A percentile compares a stretch with the other conserved stretches of the same genome.
These are phyloP conservation scores for Clarias magur DNA, from an alignment of 2,113 vertebrate genomes.

Conservation along the genomic window DNA sequence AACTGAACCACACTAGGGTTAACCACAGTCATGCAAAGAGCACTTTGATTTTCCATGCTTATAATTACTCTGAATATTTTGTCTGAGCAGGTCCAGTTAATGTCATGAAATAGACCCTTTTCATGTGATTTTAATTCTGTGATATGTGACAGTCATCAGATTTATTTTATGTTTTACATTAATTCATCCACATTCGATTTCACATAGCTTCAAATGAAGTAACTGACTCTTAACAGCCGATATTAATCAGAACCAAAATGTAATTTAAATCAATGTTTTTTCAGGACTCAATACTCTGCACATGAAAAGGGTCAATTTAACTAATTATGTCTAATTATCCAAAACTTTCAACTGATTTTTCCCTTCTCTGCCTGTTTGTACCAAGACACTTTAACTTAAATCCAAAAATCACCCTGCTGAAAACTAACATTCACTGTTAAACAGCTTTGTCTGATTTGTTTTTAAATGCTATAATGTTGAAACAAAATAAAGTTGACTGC, in stretches of 20 bases:
- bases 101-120: slow-evolving; percentile 9
- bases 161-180: neutral
- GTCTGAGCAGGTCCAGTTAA: slow-evolving; percentile 1
- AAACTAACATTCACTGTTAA: slow-evolving; percentile 8
- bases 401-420: slow-evolving; percentile 6
- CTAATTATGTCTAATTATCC: neutral
- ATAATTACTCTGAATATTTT: neutral
- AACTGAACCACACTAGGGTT: neutral
- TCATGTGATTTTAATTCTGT: neutral
- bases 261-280: neutral
- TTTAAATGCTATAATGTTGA: neutral
- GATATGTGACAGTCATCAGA: neutral
- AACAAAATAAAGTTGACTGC: neutral
- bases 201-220: neutral
- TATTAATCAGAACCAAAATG: neutral
- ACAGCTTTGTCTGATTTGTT: neutral
- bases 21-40: neutral
- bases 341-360: neutral
- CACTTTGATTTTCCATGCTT: neutral
- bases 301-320: neutral
- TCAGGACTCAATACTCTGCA: neutral
- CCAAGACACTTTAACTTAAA: neutral
- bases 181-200: neutral
- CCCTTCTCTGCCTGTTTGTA: neutral
- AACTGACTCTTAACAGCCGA: neutral